phyloP scores from a whole-genome alignment of 2,113 vertebrate genomes.

The Eclectus roratus region DNA sequence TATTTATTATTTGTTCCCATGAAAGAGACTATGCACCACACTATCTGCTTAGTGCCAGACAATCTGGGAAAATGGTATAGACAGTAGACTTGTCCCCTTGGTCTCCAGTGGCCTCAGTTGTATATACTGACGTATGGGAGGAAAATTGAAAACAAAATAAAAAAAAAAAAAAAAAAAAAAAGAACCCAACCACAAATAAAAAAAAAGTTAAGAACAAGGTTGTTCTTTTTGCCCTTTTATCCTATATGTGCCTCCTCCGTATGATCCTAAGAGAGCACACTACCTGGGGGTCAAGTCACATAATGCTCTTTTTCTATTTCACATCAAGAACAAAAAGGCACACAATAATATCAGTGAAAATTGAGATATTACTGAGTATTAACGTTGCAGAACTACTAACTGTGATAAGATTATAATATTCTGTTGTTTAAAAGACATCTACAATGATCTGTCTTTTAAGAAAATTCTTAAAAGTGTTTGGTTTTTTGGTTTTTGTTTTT shows the following conservation, averaged over 20 bases:
- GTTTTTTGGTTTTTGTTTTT: too few species aligned
- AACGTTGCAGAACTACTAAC: accelerated
- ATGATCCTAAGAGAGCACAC: not conserved
- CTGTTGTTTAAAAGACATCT: not conserved
- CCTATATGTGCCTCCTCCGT: too few species aligned
- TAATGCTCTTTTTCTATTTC: not conserved
- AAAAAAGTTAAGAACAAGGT: not conserved
- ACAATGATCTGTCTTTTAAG: not conserved
- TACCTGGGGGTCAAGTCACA: accelerated
- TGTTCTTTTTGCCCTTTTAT: not conserved
- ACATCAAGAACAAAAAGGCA: not conserved
- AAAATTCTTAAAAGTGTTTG: not conserved
- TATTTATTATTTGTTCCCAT: not conserved
- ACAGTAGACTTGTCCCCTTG: not conserved
- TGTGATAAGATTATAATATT: not conserved
- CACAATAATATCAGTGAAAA: not conserved
- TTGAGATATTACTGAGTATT: not conserved
- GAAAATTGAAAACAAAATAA: not conserved
- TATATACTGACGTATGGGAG: not conserved
- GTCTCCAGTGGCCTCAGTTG: not conserved
- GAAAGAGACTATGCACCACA: not conserved
- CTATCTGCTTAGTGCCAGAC: not conserved
- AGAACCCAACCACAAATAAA: not conserved
- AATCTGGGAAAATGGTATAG: not conserved
- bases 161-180: not conserved